These are phyloP conservation scores for Lutjanus erythropterus DNA, from an alignment of 2,113 vertebrate species.

Conservation along the genomic window DNA sequence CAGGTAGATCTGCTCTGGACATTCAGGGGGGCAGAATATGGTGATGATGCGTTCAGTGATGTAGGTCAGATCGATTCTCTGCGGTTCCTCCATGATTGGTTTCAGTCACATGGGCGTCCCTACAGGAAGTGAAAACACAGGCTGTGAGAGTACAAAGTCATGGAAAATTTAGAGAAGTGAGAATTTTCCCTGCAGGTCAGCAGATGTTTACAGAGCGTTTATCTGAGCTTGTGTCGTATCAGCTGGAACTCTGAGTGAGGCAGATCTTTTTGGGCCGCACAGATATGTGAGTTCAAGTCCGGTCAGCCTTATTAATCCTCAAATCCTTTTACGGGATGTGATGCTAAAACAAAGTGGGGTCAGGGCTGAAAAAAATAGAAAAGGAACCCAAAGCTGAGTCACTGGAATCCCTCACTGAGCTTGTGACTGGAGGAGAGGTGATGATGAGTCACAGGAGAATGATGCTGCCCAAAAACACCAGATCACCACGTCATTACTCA, in stretches of 20 bases:
- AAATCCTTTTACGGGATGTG: conserved; percentile 42
- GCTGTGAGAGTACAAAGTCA: background rate
- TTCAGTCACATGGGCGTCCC: conserved; percentile 47
- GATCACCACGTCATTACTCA: conserved; percentile 8
- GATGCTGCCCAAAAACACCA: background rate
- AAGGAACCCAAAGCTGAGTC: conserved; percentile 38
- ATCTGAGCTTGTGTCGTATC: conserved; percentile 17
- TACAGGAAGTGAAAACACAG: conserved; percentile 25
- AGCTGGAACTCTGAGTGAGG: background rate
- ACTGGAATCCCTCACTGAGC: background rate
- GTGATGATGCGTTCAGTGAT: conserved; percentile 94
- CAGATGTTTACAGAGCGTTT: conserved; percentile 25
- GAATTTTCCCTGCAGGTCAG: conserved; percentile 16
- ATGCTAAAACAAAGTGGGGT: conserved; percentile 28
- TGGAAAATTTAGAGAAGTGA: conserved; percentile 47
- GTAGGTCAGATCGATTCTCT: conserved; percentile 91
- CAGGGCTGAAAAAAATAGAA: conserved; percentile 14
- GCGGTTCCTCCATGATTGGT: conserved; percentile 87
- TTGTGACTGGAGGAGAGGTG: conserved; percentile 31
- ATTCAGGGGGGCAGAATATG: conserved; percentile 85
- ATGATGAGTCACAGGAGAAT: conserved; percentile 23
- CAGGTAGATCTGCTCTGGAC: conserved; percentile 89
- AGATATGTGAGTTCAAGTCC: conserved; percentile 28
- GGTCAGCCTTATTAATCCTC: conserved; percentile 21
- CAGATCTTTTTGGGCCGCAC: background rate